Percentiles rank a stretch among this genome's conserved stretches.
Evolutionary conservation across 2,888 invertebrate genomes (phyloP).

Genomic region (Beris morrisii): DNA sequence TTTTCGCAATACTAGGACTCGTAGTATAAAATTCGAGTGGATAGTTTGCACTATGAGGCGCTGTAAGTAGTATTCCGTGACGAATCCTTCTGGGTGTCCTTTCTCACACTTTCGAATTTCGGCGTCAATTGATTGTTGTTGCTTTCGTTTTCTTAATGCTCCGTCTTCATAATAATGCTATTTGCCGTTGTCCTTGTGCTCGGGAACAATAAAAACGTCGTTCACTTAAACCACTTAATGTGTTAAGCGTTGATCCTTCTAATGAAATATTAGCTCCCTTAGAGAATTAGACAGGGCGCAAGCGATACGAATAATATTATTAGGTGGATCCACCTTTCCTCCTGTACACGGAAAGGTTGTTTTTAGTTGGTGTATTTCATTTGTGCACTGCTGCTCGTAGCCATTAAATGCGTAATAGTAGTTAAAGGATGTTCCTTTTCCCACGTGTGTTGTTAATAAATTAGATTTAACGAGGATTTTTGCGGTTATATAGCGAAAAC

Average conservation of each 20-base stretch:
- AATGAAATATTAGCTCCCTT: constrained; percentile 34
- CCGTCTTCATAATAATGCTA: constrained; percentile 11
- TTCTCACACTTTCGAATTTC: no score
- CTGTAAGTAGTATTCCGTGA: no score
- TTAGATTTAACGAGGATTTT: constrained; percentile 39
- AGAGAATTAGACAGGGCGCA: constrained; percentile 13
- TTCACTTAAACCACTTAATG: constrained; percentile 35
- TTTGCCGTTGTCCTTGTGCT: constrained; percentile 6
- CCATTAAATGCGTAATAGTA: constrained; percentile 24
- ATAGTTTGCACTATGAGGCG: no score
- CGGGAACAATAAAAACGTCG: constrained; percentile 36
- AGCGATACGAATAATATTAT: constrained; percentile 11
- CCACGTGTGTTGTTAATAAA: constrained; percentile 40
- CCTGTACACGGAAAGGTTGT: not conserved
- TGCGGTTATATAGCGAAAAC: constrained; percentile 20
- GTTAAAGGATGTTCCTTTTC: constrained; percentile 33
- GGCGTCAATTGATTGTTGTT: not conserved
- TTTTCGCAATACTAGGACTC: no score
- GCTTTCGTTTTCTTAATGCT: constrained; percentile 1
- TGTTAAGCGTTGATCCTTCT: constrained; percentile 28
- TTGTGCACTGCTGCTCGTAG: constrained; percentile 7
- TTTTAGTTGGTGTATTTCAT: constrained; percentile 18
- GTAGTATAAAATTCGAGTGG: no score
- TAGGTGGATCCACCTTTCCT: constrained; percentile 6
- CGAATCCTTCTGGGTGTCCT: no score